Evolutionary conservation across 2,888 invertebrate species (phyloP).

Genomic region (Thysanoteuthis rhombus): DNA sequence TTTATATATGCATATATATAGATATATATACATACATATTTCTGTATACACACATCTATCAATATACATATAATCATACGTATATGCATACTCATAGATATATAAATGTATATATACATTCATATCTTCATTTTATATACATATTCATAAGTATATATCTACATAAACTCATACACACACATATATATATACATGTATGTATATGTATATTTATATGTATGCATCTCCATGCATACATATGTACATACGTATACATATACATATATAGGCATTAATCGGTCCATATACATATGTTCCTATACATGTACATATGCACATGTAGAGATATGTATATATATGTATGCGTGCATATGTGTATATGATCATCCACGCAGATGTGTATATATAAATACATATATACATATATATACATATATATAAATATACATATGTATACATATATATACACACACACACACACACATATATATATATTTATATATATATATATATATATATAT

Average conservation of each 20-base stretch:
- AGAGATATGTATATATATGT: not conserved
- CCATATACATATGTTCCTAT: not conserved
- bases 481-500: too few species aligned
- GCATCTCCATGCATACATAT: not conserved
- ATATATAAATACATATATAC: not conserved
- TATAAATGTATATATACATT: too few species aligned
- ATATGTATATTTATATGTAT: not conserved
- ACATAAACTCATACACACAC: not conserved
- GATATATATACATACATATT: too few species aligned
- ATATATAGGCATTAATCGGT: not conserved
- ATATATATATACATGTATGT: not conserved
- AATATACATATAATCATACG: too few species aligned
- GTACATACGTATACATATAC: not conserved
- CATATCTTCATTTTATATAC: too few species aligned
- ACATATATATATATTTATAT: too few species aligned
- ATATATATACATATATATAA: not conserved
- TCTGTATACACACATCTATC: too few species aligned
- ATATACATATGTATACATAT: not conserved
- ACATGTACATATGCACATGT: not conserved
- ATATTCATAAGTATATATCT: not conserved
- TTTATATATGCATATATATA: too few species aligned
- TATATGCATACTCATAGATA: too few species aligned
- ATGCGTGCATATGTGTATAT: not conserved
- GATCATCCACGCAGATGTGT: not conserved
- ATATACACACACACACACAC: too few species aligned